Base-by-base conservation (phyloP, 2,888 invertebrate genomes). In the Agrotis segetum region DNA sequence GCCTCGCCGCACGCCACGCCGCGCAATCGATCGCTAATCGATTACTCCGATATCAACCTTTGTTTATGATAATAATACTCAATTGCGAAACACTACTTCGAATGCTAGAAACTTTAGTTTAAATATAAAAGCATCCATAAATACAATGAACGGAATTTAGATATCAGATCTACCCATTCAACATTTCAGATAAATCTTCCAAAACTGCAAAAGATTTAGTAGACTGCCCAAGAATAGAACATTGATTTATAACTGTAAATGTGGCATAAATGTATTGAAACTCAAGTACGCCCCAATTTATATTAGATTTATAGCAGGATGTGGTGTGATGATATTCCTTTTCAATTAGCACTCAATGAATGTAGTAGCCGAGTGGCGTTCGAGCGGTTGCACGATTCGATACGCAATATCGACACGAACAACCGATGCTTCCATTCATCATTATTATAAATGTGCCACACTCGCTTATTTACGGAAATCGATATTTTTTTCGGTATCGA, bases 381-480 rank as follows among this genome's bases (percentile, higher is more conserved):
- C 89, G 91, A 92, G 89, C 94, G 93, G 92, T 92, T 91, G 92
- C 88, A 82, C 92, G 92, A 95, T 96, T 95, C 88, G 95, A 90
- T 89, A 93, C 94, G 96, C 93, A 91, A 93, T 94, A 95, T 94
- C 94, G 94, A 92, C 89, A 87, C 89, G 90, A 88, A 89, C 91
- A 91, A 85, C 92, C 93, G 93, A 93, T 92, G 91, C 88, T 87
- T 88, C 94, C 94, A 96, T 96, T 96, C 96, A 96, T 96, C 96
- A 95, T 95, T 96, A 96, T 96, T 95, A 96, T 95, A 95, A 96
- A 96, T 96, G 96, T 94, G 94, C 93, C 90, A 94, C 96, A 95
- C 95, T 96, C 95, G 91, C 95, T 96, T 96, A 96, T 96, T 96
- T 96, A 96, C 96, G 96, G 96, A 96, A 96, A 96, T 96, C 96